Evolutionary conservation across 2,113 vertebrate genomes (phyloP).

Genomic region (Leuciscus idus): DNA sequence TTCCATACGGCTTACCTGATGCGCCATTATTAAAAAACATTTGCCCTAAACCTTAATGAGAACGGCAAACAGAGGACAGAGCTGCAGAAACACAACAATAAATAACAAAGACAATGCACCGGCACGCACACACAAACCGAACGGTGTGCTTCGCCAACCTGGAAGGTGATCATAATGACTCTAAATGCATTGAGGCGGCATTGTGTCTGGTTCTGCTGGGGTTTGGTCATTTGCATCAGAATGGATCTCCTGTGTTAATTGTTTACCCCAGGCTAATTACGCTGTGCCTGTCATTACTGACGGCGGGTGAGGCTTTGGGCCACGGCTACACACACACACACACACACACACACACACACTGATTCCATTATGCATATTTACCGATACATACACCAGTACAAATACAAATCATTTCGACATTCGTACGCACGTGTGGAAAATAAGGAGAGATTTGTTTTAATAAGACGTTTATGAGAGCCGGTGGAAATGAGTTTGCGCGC

Average conservation of each 20-base stretch:
- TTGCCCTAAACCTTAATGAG: constrained; percentile 66
- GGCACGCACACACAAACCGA: constrained; percentile 36
- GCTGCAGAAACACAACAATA: constrained; percentile 59
- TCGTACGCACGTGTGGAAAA: constrained; percentile 15
- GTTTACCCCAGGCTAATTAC: constrained; percentile 78
- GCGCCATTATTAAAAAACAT: constrained; percentile 62
- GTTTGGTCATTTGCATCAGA: constrained; percentile 73
- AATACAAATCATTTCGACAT: constrained; percentile 16
- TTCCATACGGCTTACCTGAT: constrained; percentile 46
- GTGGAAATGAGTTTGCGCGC: constrained; percentile 19
- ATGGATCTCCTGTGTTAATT: constrained; percentile 74
- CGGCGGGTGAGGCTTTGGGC: constrained; percentile 38
- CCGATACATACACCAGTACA: background rate
- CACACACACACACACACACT: constrained; percentile 27
- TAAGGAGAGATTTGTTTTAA: constrained; percentile 21
- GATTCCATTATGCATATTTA: constrained; percentile 34
- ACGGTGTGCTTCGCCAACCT: constrained; percentile 54
- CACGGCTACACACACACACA: constrained; percentile 23
- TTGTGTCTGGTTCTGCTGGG: constrained; percentile 69
- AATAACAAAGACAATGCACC: constrained; percentile 48
- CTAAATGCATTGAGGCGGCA: constrained; percentile 72
- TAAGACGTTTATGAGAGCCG: constrained; percentile 1
- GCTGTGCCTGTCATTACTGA: constrained; percentile 67
- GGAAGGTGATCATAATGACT: constrained; percentile 72
- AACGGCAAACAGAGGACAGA: constrained; percentile 55